Evolutionary conservation across 2,797 vertebrate species (phyloP), one percentile per base, ranked within the genome.

Genomic region (Coracias cyanogaster): DNA sequence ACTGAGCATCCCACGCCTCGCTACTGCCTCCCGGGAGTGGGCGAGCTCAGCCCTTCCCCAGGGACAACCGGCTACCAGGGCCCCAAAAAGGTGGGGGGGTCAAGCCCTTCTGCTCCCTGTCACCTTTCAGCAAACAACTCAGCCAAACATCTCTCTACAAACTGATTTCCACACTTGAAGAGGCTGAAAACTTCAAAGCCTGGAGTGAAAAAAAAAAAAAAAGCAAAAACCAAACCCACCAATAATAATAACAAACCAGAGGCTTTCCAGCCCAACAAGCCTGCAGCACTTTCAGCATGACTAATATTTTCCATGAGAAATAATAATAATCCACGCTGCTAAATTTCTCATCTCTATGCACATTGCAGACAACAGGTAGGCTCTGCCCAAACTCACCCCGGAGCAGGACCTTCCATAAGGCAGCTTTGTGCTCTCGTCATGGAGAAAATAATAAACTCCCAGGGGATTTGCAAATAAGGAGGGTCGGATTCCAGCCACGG

Each of bases 181-280:
- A 91, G 67, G 43, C 26, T 70, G 74, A 62, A 74, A 95, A 92
- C 89, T 96, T 94, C 90, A 94, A 94, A 95, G 89, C 54, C 60
- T 28, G 54, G 43, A 88, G 67, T 82, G 67, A 52, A 74, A 71
- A 86, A 92, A 19, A 14, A 13, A 46, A 35, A 35, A 62, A 37
- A 37, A 37, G 37, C 37, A 37, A 37, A 37, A 37, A 37, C 37
- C 37, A 37, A 26, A 35, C 52, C 57, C 9, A 61, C 48, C 33
- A 45, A 66, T 51, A 73, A 57, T 49, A 69, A 65, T 41, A 86
- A 92, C 48, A 74, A 92, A 91, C 39, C 43, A 64, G 73, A 92
- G 70, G 39, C 69, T 83, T 79, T 72, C 76, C 76, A 96, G 91
- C 85, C 91, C 52, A 10, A 55, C 48, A 82, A 83, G 86, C 84